phyloP scores from a whole-genome alignment of 2,797 vertebrate genomes.

The Poecilia gillii region DNA sequence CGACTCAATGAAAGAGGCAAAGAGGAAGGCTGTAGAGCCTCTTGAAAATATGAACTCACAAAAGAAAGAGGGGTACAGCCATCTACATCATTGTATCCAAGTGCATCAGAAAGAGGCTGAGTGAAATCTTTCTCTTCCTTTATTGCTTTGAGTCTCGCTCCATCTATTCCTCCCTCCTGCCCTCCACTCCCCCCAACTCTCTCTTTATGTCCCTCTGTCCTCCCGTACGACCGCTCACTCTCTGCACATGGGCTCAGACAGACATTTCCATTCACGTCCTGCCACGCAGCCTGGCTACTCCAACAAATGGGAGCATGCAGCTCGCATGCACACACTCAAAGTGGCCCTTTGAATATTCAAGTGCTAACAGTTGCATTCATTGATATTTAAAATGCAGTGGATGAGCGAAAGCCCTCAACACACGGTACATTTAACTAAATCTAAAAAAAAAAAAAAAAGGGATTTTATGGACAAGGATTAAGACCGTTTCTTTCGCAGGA shows the following conservation, averaged over 20 bases:
- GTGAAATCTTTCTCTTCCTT: slow-evolving; percentile 64
- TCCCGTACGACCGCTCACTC: slow-evolving; percentile 69
- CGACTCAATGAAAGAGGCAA: slow-evolving; percentile 56
- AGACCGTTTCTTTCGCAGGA: slow-evolving; percentile 67
- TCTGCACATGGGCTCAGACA: slow-evolving; percentile 75
- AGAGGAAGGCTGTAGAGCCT: slow-evolving; percentile 70
- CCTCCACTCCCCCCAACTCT: slow-evolving; percentile 46
- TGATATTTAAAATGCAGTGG: slow-evolving; percentile 81
- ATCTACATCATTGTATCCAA: slow-evolving; percentile 73
- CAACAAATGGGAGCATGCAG: slow-evolving; percentile 78
- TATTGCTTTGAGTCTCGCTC: slow-evolving; percentile 51
- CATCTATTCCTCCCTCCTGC: slow-evolving; percentile 47
- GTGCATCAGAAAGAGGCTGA: slow-evolving; percentile 70
- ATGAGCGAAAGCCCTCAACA: slow-evolving; percentile 69
- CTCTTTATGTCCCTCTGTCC: slow-evolving; percentile 41
- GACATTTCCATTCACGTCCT: slow-evolving; percentile 79
- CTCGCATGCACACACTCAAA: slow-evolving; percentile 79
- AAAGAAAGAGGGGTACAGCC: slow-evolving; percentile 68
- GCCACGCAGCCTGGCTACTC: slow-evolving; percentile 70
- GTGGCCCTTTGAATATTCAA: slow-evolving; percentile 82
- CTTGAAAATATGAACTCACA: slow-evolving; percentile 78
- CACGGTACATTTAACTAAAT: slow-evolving; percentile 70
- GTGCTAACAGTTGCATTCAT: slow-evolving; percentile 81
- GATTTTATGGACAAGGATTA: slow-evolving; percentile 73
- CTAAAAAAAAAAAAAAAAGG: slow-evolving; percentile 58